phyloP scores from a whole-genome alignment of 2,113 vertebrate genomes.

The Eudyptes chrysolophus region DNA sequence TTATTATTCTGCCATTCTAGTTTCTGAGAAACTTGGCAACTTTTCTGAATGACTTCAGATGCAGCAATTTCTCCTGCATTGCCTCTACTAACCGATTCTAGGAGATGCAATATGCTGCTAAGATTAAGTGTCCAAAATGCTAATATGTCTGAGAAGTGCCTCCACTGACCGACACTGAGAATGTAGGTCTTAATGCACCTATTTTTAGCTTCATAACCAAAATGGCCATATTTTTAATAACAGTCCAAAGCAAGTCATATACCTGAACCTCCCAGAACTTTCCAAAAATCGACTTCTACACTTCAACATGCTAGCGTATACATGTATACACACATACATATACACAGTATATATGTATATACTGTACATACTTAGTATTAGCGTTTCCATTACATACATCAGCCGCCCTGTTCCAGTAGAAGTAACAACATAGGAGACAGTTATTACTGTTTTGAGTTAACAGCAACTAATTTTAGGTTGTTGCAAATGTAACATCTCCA shows the following conservation, averaged over 20 bases:
- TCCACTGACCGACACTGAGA: slow-evolving; percentile 33
- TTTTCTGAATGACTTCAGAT: not conserved
- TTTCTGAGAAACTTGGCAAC: slow-evolving; percentile 48
- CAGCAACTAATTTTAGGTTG: not conserved
- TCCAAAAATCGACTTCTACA: not conserved
- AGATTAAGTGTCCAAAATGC: slow-evolving; percentile 36
- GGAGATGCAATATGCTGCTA: not conserved
- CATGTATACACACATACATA: not conserved
- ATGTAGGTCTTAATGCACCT: not conserved
- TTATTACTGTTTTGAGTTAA: not conserved
- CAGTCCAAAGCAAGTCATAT: not conserved
- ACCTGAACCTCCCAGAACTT: not conserved
- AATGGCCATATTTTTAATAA: not conserved
- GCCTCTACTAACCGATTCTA: slow-evolving; percentile 6
- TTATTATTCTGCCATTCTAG: slow-evolving; percentile 23
- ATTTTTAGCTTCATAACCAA: not conserved
- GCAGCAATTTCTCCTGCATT: slow-evolving; percentile 3
- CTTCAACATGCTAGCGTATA: not conserved
- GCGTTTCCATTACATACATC: not conserved
- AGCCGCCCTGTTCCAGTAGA: not conserved
- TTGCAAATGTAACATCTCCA: not conserved
- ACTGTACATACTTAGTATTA: not conserved
- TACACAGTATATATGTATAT: not conserved
- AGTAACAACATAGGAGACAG: not conserved
- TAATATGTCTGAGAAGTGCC: slow-evolving; percentile 8